Conservation (phyloP, 2,797 vertebrate species). For the Cetoscarus ocellatus region DNA sequence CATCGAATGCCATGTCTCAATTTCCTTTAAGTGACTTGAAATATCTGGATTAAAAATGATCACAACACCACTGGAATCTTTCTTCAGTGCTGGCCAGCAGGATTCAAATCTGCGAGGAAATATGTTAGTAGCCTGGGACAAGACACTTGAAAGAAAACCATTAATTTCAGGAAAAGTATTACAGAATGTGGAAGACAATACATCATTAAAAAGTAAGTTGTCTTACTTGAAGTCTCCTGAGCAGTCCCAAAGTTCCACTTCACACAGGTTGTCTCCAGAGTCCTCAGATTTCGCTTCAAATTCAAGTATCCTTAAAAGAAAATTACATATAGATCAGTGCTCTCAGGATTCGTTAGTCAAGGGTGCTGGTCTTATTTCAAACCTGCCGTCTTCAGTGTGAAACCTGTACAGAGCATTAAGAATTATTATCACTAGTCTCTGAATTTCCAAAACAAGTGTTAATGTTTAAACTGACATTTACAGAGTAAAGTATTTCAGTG, state of each 20-base stretch:
- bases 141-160: neutral
- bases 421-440: no score
- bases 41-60: slow-evolving; percentile 93
- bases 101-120: slow-evolving; percentile 89
- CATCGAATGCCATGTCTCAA: slow-evolving; percentile 92
- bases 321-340: neutral
- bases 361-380: no score
- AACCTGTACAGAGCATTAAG: no score
- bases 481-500: no score
- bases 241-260: slow-evolving; percentile 97
- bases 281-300: slow-evolving; percentile 89
- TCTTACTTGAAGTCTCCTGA: slow-evolving; percentile 93
- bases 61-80: slow-evolving; percentile 91
- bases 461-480: no score
- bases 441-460: no score
- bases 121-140: neutral
- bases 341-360: no score
- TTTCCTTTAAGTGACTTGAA: slow-evolving; percentile 93
- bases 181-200: neutral
- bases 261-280: slow-evolving; percentile 85
- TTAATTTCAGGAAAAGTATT: neutral
- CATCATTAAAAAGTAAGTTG: neutral
- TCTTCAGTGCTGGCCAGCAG: slow-evolving; percentile 97
- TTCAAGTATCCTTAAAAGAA: slow-evolving; percentile 90
- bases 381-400: no score